These are phyloP conservation scores for Zonitis immaculata DNA, from an alignment of 2,888 invertebrate species.

Conservation along the genomic window DNA sequence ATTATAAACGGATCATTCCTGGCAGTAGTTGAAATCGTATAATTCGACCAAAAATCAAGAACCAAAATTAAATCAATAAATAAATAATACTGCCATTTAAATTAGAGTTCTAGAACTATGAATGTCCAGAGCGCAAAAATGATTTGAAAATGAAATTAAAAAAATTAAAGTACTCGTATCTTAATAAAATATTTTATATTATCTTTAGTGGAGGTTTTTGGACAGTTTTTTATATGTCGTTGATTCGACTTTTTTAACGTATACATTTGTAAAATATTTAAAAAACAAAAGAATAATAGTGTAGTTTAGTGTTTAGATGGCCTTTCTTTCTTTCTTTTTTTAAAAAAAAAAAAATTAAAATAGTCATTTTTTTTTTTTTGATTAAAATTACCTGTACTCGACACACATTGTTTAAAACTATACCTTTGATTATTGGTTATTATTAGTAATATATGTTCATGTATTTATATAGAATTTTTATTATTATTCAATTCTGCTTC, in stretches of 20 bases:
- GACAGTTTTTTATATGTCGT: conserved; percentile 48
- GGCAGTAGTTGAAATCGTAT: conserved; percentile 40
- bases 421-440: conserved; percentile 14
- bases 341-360: conserved; percentile 20
- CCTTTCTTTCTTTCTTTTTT: conserved; percentile 25
- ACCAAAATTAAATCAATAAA: too few relatives aligned
- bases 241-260: conserved; percentile 46
- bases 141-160: conserved; percentile 26
- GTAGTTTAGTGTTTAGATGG: conserved; percentile 41
- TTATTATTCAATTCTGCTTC: conserved; percentile 12
- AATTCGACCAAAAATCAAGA: conserved; percentile 41
- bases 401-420: conserved; percentile 14
- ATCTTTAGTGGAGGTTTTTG: conserved; percentile 42
- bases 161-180: conserved; percentile 35
- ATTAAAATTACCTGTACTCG: conserved; percentile 15
- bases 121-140: conserved; percentile 34
- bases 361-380: conserved; percentile 6
- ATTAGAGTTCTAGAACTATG: conserved; percentile 31
- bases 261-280: conserved; percentile 47
- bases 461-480: conserved; percentile 18
- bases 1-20: conserved; percentile 42
- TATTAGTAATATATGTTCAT: conserved; percentile 12
- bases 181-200: conserved; percentile 44
- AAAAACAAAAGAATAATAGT: conserved; percentile 40
- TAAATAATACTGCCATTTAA: conserved; percentile 45